phyloP scores from a whole-genome alignment of 2,888 invertebrate genomes.

The Julus scanicus region DNA sequence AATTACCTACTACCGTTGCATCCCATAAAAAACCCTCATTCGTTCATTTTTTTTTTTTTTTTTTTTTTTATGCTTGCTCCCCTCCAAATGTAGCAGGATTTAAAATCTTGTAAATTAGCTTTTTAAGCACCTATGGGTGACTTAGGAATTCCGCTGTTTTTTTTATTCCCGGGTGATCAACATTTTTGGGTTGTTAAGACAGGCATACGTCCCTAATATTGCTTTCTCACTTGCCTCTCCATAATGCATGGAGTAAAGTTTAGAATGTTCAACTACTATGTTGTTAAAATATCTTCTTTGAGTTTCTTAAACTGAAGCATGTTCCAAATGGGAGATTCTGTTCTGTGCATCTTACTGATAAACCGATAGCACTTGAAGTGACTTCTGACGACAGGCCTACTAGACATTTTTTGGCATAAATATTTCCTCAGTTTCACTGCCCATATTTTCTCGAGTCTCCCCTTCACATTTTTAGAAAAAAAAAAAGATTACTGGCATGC shows the following conservation, averaged over 20 bases:
- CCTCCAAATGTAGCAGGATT: not conserved
- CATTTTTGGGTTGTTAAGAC: conserved; percentile 23
- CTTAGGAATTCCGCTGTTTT: not conserved
- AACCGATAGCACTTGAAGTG: not conserved
- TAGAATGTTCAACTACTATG: not conserved
- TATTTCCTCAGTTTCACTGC: not conserved
- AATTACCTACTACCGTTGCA: not conserved
- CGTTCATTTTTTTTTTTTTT: conserved; percentile 24
- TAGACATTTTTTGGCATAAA: not conserved
- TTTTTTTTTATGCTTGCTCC: not conserved
- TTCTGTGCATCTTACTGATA: not conserved
- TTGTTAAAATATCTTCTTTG: conserved; percentile 16
- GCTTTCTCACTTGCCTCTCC: conserved; percentile 27
- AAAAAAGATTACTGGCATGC: not conserved
- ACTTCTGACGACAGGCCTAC: not conserved
- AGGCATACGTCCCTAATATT: not conserved
- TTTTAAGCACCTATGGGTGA: conserved; percentile 23
- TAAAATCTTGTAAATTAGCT: not conserved
- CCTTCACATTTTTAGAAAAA: not conserved
- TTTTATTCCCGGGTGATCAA: conserved; percentile 3
- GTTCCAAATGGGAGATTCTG: not conserved
- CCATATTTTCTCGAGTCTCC: not conserved
- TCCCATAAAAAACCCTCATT: not conserved
- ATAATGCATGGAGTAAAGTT: conserved; percentile 4
- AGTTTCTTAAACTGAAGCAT: not conserved